Evolutionary conservation across 1,140 invertebrate genomes (phyloP), one percentile per base, ranked within the genome.

Genomic region (Atopsyche davidsoni): DNA sequence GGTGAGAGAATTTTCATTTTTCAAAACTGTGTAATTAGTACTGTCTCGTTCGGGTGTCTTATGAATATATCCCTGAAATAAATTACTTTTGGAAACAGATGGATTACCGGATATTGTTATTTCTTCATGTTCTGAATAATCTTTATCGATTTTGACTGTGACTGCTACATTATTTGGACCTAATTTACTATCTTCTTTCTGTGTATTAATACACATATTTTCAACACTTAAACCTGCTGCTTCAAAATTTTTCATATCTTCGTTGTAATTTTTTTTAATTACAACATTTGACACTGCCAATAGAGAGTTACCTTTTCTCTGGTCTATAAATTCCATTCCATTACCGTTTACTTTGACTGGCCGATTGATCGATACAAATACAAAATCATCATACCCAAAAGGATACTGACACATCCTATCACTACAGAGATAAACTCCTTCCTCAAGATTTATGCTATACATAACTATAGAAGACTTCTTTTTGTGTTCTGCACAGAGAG

Each of bases 371-470:
- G 18, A 49, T 1, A 63, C 32, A 46, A 64, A 63, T 46, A 64
- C 44, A 1, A 68, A 22, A 2, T 67, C 58, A 36, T 67, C 63
- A 40, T 64, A 58, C 0, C 64, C 67, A 61, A 69, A 71, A 34
- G 70, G 70, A 54, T 61, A 72, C 7, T 65, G 62, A 52, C 70
- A 72, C 24, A 61, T 51, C 2, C 52, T 52, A 28, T 70, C 67
- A 38, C 64, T 64, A 53, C 70, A 72, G 61, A 71, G 63, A 13
- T 65, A 48, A 21, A 71, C 44, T 51, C 64, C 64, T 22, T 68
- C 64, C 52, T 62, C 60, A 11, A 60, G 64, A 42, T 70, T 65
- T 11, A 72, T 63, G 17, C 61, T 65, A 45, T 62, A 70, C 4
- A 63, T 47, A 19, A 59, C 61, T 10, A 71, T 53, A 42, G 57